Evolutionary conservation across 1,140 invertebrate genomes (phyloP).

Genomic region (Drosophila suzukii): DNA sequence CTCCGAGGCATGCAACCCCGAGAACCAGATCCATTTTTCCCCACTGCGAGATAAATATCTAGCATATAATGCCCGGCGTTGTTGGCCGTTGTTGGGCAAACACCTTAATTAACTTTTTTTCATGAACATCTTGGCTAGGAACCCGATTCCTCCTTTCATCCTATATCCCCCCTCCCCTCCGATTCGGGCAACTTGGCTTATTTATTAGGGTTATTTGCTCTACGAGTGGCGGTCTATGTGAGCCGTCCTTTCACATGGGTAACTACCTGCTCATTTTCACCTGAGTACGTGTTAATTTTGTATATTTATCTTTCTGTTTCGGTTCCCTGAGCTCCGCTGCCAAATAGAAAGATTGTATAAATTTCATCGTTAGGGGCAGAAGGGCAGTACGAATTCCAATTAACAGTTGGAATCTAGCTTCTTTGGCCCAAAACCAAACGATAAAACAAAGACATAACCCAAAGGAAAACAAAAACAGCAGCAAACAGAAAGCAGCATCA

Average conservation of each 20-base stretch:
- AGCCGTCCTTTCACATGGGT: conserved; percentile 44
- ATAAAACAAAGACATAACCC: conserved; percentile 39
- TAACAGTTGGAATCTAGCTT: conserved; percentile 54
- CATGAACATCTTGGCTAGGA: conserved; percentile 58
- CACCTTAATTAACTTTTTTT: conserved; percentile 83
- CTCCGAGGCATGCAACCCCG: conserved; percentile 44
- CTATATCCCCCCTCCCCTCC: neutral
- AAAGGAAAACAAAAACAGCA: neutral
- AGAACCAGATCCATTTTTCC: conserved; percentile 28
- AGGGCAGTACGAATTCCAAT: conserved; percentile 69
- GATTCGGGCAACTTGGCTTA: conserved; percentile 73
- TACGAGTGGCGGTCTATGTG: conserved; percentile 33
- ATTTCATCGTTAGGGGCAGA: conserved; percentile 36
- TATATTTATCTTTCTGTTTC: conserved; percentile 75
- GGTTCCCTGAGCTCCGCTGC: conserved; percentile 16
- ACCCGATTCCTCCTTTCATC: conserved; percentile 7
- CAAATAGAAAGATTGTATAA: conserved; percentile 64
- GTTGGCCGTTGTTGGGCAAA: conserved; percentile 66
- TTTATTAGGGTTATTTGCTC: conserved; percentile 80
- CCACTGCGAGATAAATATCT: conserved; percentile 71
- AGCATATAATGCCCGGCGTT: conserved; percentile 67
- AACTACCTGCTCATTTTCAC: conserved; percentile 78
- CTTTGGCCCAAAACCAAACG: conserved; percentile 18
- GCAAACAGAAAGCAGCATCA: neutral
- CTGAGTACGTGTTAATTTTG: conserved; percentile 82